Conservation (phyloP, 2,113 vertebrate genomes). For the Anhinga rufa region DNA sequence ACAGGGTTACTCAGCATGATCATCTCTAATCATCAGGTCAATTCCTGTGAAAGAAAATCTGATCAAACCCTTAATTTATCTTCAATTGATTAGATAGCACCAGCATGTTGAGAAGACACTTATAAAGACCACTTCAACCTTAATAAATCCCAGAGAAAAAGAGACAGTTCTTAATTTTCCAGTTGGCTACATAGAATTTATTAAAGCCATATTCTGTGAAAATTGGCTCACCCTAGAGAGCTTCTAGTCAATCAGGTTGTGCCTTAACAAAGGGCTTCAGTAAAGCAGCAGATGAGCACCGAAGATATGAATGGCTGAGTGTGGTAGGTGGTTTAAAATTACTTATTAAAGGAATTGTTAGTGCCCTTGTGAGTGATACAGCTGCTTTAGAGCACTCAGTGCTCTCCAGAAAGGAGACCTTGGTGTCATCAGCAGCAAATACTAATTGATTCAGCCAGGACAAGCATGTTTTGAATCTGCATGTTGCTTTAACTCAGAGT, state of each 20-base stretch:
- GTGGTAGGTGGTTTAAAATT: background rate
- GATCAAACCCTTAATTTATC: slow-evolving; percentile 26
- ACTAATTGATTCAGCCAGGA: background rate
- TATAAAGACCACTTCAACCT: slow-evolving; percentile 28
- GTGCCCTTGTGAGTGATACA: background rate
- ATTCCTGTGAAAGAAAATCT: background rate
- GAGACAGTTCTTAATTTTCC: slow-evolving; percentile 61
- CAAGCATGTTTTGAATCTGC: background rate
- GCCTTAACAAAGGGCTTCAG: background rate
- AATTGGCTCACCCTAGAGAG: background rate
- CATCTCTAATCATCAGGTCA: background rate
- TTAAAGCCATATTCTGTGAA: slow-evolving; percentile 36
- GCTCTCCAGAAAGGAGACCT: background rate
- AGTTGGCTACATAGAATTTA: slow-evolving; percentile 48
- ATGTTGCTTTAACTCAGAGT: background rate
- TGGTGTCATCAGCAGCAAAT: background rate
- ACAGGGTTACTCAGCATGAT: no score
- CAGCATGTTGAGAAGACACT: background rate
- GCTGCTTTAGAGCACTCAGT: background rate
- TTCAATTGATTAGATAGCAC: background rate
- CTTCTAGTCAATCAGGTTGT: background rate
- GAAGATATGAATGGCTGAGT: background rate
- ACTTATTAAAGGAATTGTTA: background rate
- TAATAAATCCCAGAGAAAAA: slow-evolving; percentile 15
- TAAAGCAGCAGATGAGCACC: background rate